These are phyloP conservation scores for Aspiorhynchus laticeps DNA, from an alignment of 2,113 vertebrate genomes.

Conservation along the genomic window DNA sequence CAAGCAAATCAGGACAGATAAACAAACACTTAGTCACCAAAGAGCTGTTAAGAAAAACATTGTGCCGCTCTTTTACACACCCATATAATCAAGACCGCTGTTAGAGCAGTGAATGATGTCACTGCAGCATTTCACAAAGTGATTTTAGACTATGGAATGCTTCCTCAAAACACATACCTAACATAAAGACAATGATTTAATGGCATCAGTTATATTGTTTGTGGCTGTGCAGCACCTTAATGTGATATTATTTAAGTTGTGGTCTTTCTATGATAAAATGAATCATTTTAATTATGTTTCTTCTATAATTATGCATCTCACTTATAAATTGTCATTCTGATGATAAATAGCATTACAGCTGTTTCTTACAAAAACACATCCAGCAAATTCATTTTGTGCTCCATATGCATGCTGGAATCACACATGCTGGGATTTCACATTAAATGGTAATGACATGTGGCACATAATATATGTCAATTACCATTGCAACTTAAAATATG, in stretches of 20 bases:
- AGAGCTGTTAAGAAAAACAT: conserved; percentile 54
- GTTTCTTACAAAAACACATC: neutral
- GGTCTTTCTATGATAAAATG: neutral
- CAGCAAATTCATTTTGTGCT: neutral
- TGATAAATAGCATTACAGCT: conserved; percentile 1
- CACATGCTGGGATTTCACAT: conserved; percentile 3
- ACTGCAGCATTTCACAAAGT: neutral
- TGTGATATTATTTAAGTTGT: neutral
- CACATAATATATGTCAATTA: neutral
- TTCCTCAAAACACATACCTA: neutral
- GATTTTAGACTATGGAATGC: neutral
- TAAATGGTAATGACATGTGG: conserved; percentile 30
- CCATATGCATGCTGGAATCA: neutral
- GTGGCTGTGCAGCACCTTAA: neutral
- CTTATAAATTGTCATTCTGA: neutral
- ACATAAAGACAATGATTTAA: neutral
- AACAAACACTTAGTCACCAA: conserved; percentile 65
- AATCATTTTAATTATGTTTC: conserved; percentile 13
- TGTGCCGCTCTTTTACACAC: neutral
- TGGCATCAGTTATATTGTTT: neutral
- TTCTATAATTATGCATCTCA: conserved; percentile 13
- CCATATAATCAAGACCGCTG: neutral
- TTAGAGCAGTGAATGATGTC: conserved; percentile 3
- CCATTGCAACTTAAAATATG: neutral
- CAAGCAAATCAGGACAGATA: conserved; percentile 67